phyloP scores from a whole-genome alignment of 2,797 vertebrate genomes.

The Alexandromys oeconomus region DNA sequence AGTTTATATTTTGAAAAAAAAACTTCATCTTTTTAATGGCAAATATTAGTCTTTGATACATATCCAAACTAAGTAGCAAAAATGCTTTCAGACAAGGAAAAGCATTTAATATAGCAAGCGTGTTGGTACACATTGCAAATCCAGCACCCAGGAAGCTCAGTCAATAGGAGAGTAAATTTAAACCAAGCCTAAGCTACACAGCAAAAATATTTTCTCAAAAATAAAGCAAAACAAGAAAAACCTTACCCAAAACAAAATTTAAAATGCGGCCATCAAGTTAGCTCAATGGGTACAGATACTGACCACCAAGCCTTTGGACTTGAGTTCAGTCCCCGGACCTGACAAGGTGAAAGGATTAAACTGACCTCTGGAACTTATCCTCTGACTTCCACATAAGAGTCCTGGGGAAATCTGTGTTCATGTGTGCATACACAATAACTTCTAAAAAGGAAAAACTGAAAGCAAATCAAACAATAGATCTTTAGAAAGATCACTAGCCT shows the following conservation, averaged over 20 bases:
- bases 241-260: background rate
- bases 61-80: conserved; percentile 59
- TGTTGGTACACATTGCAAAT: background rate
- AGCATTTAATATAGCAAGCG: background rate
- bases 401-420: background rate
- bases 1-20: conserved; percentile 48
- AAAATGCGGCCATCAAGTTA: background rate
- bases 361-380: background rate
- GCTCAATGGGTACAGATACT: background rate
- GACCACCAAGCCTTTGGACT: background rate
- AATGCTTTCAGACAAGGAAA: conserved; percentile 24
- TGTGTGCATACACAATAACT: background rate
- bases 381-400: background rate
- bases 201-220: background rate
- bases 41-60: background rate
- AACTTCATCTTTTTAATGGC: conserved; percentile 39
- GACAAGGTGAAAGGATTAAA: background rate
- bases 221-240: background rate
- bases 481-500: background rate
- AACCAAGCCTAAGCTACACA: background rate
- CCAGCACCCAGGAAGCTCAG: background rate
- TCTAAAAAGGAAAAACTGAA: background rate
- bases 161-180: background rate
- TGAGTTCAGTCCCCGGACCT: background rate
- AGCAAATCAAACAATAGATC: background rate